Percentiles rank a stretch among this genome's conserved stretches.
Evolutionary conservation across 2,888 invertebrate genomes (phyloP).

Genomic region (Brachyptera putata): DNA sequence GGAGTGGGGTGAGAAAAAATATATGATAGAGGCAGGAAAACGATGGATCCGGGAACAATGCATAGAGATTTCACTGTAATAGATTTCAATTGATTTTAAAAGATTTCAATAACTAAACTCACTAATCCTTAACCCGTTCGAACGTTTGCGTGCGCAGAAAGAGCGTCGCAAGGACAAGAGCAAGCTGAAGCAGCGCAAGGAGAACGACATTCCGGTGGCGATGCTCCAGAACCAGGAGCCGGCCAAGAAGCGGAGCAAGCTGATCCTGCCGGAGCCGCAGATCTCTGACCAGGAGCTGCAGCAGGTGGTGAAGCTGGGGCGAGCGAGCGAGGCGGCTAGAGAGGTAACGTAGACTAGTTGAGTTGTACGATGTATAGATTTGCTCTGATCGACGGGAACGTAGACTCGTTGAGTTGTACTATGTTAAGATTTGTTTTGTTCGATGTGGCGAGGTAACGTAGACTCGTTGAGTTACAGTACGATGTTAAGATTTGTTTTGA

Average conservation of each 20-base stretch:
- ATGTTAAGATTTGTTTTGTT: too few relatives aligned
- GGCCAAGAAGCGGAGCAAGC: slow-evolving; percentile 86
- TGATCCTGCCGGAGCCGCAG: slow-evolving; percentile 94
- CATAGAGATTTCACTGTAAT: too few relatives aligned
- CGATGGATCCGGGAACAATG: too few relatives aligned
- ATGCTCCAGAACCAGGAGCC: slow-evolving; percentile 87
- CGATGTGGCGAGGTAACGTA: slow-evolving; percentile 56
- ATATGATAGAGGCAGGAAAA: too few relatives aligned
- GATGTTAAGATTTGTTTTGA: slow-evolving; percentile 39
- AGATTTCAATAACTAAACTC: too few relatives aligned
- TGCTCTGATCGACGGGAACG: slow-evolving; percentile 68
- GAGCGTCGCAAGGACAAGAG: slow-evolving; percentile 94
- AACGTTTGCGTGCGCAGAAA: slow-evolving; percentile 52
- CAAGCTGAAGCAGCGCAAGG: slow-evolving; percentile 91
- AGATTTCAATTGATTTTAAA: too few relatives aligned
- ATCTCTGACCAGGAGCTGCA: slow-evolving; percentile 90
- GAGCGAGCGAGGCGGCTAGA: slow-evolving; percentile 71
- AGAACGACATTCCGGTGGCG: slow-evolving; percentile 89
- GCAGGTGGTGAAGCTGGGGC: slow-evolving; percentile 88
- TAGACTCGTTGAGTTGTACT: neutral
- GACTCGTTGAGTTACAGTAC: neutral
- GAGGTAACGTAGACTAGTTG: slow-evolving; percentile 17
- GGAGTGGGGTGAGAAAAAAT: too few relatives aligned
- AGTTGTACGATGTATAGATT: neutral
- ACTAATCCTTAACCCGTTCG: too few relatives aligned